Evolutionary conservation across 2,797 vertebrate species (phyloP).

Genomic region (Psittacula echo): DNA sequence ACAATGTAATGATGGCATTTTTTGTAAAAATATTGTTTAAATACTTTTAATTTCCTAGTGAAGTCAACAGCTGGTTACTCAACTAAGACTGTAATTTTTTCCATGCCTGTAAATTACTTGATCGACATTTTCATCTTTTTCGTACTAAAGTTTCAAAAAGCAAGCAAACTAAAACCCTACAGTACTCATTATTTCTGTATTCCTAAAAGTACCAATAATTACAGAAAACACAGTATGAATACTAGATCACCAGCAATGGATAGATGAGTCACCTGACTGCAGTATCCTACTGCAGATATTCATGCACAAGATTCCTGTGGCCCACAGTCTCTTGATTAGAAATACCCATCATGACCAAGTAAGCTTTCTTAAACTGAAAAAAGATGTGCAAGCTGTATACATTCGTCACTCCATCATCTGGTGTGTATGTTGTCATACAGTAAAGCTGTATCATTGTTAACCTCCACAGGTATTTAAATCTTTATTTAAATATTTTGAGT

Average conservation of each 20-base stretch:
- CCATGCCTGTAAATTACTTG: neutral
- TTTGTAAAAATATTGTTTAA: constrained; percentile 3
- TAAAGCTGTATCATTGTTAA: constrained; percentile 39
- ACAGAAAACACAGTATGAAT: neutral
- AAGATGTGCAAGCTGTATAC: constrained; percentile 20
- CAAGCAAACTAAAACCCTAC: neutral
- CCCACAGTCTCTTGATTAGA: neutral
- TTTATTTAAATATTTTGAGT: constrained; percentile 39
- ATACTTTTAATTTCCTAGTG: neutral
- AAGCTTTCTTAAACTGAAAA: constrained; percentile 27
- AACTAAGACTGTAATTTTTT: neutral
- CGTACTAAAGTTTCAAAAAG: neutral
- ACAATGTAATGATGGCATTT: neutral
- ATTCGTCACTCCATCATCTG: constrained; percentile 53
- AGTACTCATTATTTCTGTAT: neutral
- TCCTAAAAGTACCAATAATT: neutral
- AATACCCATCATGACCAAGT: neutral
- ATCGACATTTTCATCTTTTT: neutral
- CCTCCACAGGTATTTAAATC: constrained; percentile 34
- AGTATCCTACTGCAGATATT: neutral
- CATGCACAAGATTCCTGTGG: neutral
- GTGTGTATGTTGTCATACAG: constrained; percentile 14
- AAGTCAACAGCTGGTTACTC: neutral
- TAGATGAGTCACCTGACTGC: neutral
- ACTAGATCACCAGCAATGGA: neutral